Evolutionary conservation across 2,797 vertebrate genomes (phyloP).

Genomic region (Numenius phaeopus): DNA sequence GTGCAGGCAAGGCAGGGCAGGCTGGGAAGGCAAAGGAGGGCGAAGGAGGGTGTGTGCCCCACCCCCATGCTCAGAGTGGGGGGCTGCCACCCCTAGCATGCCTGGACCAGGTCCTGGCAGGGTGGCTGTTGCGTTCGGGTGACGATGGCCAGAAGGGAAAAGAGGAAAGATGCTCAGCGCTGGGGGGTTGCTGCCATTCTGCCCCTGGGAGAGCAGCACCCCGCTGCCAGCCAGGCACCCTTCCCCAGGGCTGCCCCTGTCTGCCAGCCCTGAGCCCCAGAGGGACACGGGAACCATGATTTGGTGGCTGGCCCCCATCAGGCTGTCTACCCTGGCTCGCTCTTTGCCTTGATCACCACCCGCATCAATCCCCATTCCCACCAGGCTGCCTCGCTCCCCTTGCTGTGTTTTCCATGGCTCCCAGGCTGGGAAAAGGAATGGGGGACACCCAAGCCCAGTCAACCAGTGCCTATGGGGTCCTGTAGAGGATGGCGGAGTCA

Average conservation of each 20-base stretch:
- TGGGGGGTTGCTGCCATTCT: not conserved
- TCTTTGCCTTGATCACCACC: not conserved
- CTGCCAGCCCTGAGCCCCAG: not conserved
- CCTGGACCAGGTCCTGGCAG: not conserved
- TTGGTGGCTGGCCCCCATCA: not conserved
- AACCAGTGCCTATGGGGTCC: not conserved
- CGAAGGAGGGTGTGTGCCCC: not conserved
- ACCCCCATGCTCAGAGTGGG: not conserved
- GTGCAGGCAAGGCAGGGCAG: constrained; percentile 27
- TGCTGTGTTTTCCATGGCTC: not conserved
- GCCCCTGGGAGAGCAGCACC: not conserved
- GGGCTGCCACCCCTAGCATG: not conserved
- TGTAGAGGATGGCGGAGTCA: fast-evolving
- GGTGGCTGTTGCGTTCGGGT: not conserved
- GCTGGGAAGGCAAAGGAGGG: not conserved
- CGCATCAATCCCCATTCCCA: not conserved
- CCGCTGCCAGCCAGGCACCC: not conserved
- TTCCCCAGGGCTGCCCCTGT: not conserved
- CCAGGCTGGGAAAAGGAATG: not conserved
- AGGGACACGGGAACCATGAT: not conserved
- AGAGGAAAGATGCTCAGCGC: not conserved
- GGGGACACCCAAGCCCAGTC: not conserved
- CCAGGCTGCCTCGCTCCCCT: not conserved
- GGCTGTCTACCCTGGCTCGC: not conserved
- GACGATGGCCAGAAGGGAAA: constrained; percentile 37